These are phyloP conservation scores for Drosophila multiciliata DNA, from an alignment of 2,888 invertebrate species.

Conservation along the genomic window DNA sequence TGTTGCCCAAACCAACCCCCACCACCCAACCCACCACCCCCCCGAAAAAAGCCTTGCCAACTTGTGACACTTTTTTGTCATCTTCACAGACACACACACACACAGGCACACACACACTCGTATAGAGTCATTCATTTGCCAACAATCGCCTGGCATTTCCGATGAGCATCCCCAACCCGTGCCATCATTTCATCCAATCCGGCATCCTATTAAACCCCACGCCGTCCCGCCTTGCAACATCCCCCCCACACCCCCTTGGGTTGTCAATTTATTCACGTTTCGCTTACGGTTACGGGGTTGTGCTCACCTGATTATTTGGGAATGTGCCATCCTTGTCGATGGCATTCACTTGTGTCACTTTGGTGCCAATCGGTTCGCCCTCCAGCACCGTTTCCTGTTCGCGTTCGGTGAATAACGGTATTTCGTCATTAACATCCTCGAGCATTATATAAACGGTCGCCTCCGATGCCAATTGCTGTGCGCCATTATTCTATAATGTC, in stretches of 20 bases:
- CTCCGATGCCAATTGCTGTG: constrained; percentile 97
- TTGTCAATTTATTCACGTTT: constrained; percentile 29
- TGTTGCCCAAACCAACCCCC: not conserved
- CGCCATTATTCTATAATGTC: constrained; percentile 93
- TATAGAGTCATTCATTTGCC: constrained; percentile 60
- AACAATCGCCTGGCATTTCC: constrained; percentile 62
- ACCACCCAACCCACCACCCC: not conserved
- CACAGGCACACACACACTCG: no score
- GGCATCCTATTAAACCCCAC: not conserved
- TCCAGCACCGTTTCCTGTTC: constrained; percentile 98
- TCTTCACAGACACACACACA: not conserved
- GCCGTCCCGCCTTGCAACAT: no score
- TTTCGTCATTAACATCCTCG: constrained; percentile 98
- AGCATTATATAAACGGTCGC: constrained; percentile 97
- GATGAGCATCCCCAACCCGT: constrained; percentile 8
- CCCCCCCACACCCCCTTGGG: not conserved
- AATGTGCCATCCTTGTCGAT: constrained; percentile 98
- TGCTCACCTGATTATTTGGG: constrained; percentile 94
- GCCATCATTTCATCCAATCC: not conserved
- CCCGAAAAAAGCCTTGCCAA: constrained; percentile 8
- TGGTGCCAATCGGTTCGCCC: constrained; percentile 97
- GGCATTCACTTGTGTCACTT: constrained; percentile 98
- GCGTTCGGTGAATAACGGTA: constrained; percentile 97
- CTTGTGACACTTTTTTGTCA: constrained; percentile 17
- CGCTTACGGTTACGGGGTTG: constrained; percentile 4